Evolutionary conservation across 2,797 vertebrate species (phyloP), one percentile per base, ranked within the genome.

Genomic region (Propithecus perrieri): DNA sequence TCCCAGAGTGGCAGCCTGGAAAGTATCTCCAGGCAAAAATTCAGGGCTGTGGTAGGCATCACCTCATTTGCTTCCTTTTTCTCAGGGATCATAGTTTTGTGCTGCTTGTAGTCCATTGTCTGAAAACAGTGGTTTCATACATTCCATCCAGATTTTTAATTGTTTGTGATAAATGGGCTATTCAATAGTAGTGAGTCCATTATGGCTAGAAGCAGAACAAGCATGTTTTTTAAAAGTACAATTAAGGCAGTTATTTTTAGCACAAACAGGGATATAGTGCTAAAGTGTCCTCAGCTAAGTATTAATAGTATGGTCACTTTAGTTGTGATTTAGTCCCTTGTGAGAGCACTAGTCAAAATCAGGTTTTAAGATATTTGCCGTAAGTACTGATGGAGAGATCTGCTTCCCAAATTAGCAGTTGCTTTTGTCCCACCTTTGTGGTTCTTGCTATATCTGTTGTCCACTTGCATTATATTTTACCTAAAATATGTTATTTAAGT

Each of bases 401-500:
- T 86, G 0, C 72, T 89, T 74, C 59, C 26, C 38, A 90, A 92
- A 69, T 3, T 2, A 53, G 20, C 12, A 80, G 17, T 46, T 67
- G 35, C 6, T 53, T 85, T 43, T 35, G 24, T 41, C 26, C 43
- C 17, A 41, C 24, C 22, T 92, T 76, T 72, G 46, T 72, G 43
- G 84, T 26, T 86, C 85, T 43, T 38, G 28, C 35, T 83, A 12
- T 53, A 48, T 53, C n/a, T 85, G 1, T 67, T 33, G 17, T 55
- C 11, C 43, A 69, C 24, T 59, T 89, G 71, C 43, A 74, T 53
- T 81, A 35, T 48, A 72, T 90, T 72, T 90, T 46, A 80, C n/a
- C 59, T 74, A 72, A 95, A 92, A 89, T 95, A 83, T 26, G 63
- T 95, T 88, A 4, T 92, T 90, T 84, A 85, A 61, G 11, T 79